A percentile compares a stretch with the other conserved stretches of the same genome.
These are phyloP conservation scores for Empis stercorea DNA, from an alignment of 2,888 invertebrate species.

Conservation along the genomic window DNA sequence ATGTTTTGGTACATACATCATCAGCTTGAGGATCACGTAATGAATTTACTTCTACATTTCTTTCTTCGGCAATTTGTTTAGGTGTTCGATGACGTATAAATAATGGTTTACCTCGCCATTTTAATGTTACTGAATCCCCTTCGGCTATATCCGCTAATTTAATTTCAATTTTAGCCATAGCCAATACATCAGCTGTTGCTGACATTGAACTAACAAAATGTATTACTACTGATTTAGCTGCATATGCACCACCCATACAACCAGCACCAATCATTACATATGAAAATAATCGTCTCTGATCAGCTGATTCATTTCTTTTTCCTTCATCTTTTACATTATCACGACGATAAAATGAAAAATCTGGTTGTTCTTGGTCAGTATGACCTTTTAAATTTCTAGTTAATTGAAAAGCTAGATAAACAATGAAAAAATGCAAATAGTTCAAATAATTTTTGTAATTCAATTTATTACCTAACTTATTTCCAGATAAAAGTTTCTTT, in stretches of 20 bases:
- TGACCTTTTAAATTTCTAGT: conserved; percentile 35
- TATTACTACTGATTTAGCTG: conserved; percentile 62
- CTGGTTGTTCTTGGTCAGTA: conserved; percentile 71
- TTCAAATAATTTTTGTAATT: too few relatives aligned
- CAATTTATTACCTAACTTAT: too few relatives aligned
- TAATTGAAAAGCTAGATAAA: too few relatives aligned
- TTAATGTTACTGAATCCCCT: conserved; percentile 78
- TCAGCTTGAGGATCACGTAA: conserved; percentile 80
- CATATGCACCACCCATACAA: conserved; percentile 64
- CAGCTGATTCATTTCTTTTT: neutral
- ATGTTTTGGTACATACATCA: too few relatives aligned
- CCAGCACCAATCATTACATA: conserved; percentile 44
- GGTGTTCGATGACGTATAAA: conserved; percentile 56
- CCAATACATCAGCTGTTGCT: conserved; percentile 79
- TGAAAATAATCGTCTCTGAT: too few relatives aligned
- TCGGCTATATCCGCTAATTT: conserved; percentile 77
- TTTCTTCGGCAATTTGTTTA: conserved; percentile 61
- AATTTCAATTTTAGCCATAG: conserved; percentile 82
- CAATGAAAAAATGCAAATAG: too few relatives aligned
- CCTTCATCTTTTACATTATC: conserved; percentile 15
- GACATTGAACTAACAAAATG: conserved; percentile 64
- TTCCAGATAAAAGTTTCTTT: too few relatives aligned
- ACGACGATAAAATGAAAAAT: conserved; percentile 65
- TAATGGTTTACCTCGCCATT: conserved; percentile 84
- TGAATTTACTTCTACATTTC: conserved; percentile 49